Evolutionary conservation across 2,888 invertebrate species (phyloP).

Genomic region (Acanthopleura granulata): DNA sequence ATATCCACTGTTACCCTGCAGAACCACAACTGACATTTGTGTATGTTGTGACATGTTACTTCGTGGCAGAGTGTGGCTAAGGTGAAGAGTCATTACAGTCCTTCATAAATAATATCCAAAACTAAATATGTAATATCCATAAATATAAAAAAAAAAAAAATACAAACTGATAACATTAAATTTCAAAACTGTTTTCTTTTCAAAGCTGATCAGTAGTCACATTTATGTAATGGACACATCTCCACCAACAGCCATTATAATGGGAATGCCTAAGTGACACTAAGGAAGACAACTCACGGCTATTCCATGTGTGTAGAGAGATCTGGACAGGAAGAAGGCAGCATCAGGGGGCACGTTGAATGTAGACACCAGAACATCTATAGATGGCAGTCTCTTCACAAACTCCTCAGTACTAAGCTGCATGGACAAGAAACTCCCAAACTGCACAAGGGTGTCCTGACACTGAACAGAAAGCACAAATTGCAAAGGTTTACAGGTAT

Average conservation of each 20-base stretch:
- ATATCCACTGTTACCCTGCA: no score
- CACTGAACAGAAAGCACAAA: constrained; percentile 76
- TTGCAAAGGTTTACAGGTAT: no score
- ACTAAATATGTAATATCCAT: no score
- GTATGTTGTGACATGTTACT: no score
- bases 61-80: no score
- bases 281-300: constrained; percentile 75
- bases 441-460: constrained; percentile 98
- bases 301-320: constrained; percentile 87
- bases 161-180: no score
- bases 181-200: no score
- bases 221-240: background rate
- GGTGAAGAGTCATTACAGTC: no score
- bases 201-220: no score
- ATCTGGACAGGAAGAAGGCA: constrained; percentile 96
- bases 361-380: constrained; percentile 88
- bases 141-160: no score
- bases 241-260: background rate
- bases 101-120: no score
- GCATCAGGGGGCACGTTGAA: constrained; percentile 96
- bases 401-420: constrained; percentile 96
- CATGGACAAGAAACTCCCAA: constrained; percentile 94
- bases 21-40: no score
- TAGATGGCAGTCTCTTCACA: constrained; percentile 85
- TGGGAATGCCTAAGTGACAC: background rate